Evolutionary conservation across 1,140 invertebrate species (phyloP), one percentile per base, ranked within the genome.

Genomic region (Steinernema feltiae): DNA sequence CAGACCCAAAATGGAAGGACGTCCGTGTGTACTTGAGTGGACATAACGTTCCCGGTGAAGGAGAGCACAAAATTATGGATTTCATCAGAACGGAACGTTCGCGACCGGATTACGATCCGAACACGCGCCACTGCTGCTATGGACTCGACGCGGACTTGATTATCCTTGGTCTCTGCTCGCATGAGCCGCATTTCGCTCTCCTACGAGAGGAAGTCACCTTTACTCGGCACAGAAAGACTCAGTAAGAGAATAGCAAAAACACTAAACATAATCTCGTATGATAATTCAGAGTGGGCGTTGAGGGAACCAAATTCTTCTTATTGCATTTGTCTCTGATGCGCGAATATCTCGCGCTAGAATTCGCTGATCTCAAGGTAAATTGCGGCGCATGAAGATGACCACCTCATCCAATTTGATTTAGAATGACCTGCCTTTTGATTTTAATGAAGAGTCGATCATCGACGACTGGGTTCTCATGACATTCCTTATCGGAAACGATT

Each of bases 391-490:
- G 21, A 71, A 30, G 30, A 18, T n/a, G 30, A 21, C 7, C 18
- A 35, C 32, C n/a, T 15, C 29, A 32, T 77, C 18, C 30, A 24
- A 7, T 69, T 0, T 69, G 15, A 31, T 83, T 41, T 77, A 88
- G 87, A 75, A 82, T 69, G 89, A 90, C 32, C 82, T 93, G 29
- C 85, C 88, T 0, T 94, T 93, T 88, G 79, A 87, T 1, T 94
- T 91, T 87, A 90, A 94, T 86, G 88, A 96, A 75, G 94, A 95
- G 83, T 91, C 91, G 48, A 31, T 81, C 18, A 74, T 89, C 69
- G 97, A 99, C 87, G 97, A 99, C 88, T 99, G 96, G 95, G 95
- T 98, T 0, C 97, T 99, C 86, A 97, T 99, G 94, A 98, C 96
- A 88, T 99, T 99, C 88, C 98, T 99, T 89, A 96, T 98, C 74